phyloP scores from a whole-genome alignment of 2,797 vertebrate species.

The Podarcis siculus region DNA sequence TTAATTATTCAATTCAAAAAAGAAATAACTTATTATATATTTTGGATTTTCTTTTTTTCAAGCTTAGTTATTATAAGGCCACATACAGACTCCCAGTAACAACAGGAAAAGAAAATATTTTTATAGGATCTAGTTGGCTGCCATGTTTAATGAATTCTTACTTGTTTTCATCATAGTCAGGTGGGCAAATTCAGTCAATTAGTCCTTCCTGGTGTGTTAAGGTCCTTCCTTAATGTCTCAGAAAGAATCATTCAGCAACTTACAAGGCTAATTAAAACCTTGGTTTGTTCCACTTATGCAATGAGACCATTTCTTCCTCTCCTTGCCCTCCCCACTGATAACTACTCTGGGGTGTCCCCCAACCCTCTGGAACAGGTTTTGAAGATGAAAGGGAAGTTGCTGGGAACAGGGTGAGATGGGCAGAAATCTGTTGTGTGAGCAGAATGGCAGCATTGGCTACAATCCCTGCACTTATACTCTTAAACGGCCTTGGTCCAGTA shows the following conservation, averaged over 20 bases:
- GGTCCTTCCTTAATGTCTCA: neutral
- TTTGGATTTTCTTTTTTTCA: slow-evolving; percentile 63
- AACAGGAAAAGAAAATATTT: slow-evolving; percentile 51
- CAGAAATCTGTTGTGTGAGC: no score
- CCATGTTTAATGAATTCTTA: slow-evolving; percentile 29
- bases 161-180: slow-evolving; percentile 56
- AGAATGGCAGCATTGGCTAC: no score
- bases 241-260: neutral
- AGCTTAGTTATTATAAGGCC: slow-evolving; percentile 49
- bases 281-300: no score
- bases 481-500: no score
- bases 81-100: slow-evolving; percentile 62
- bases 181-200: slow-evolving; percentile 31
- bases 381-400: no score
- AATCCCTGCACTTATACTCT: no score
- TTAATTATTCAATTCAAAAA: slow-evolving; percentile 79
- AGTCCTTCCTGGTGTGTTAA: slow-evolving; percentile 51
- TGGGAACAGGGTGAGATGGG: no score
- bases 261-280: neutral
- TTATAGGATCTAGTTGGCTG: slow-evolving; percentile 15
- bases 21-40: slow-evolving; percentile 71
- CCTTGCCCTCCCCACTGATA: no score
- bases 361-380: no score
- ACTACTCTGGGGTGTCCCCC: no score
- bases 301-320: no score